Evolutionary conservation across 2,888 invertebrate species (phyloP), one percentile per base, ranked within the genome.

Genomic region (Sphecodes monilicornis): DNA sequence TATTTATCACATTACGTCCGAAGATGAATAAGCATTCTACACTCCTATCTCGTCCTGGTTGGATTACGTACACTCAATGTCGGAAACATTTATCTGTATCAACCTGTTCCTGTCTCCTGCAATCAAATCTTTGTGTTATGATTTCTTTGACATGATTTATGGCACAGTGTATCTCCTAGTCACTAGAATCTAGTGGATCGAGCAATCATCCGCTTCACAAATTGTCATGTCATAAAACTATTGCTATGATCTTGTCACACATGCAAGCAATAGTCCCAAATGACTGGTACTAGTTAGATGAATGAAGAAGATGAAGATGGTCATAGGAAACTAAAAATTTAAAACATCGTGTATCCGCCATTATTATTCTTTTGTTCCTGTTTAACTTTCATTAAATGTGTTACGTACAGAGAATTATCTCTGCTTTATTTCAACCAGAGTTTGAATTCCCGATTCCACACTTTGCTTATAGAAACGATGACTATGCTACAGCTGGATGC

Each of bases 11-110:
- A 50, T 50, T 22, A 50, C n/a, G 50, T 50, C 50, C 50, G 50
- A n/a, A 50, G 50, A 50, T 50, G 50, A 50, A 50, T 50, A 50
- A 50, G 50, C 50, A 50, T 50, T 50, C 50, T 50, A 50, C 50
- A 3, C 50, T n/a, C 22, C 50, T 50, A n/a, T 50, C 50, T n/a
- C n/a, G 50, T 50, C n/a, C 50, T 50, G 50, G 10, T 50, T 50
- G 22, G 50, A 50, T 50, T 50, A n/a, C 50, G n/a, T 50, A n/a
- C 50, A 10, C 22, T 50, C 50, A 50, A 50, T 50, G 50, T 50
- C 50, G n/a, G n/a, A 50, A 50, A 50, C 50, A 50, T 50, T 50
- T 50, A 50, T 50, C 50, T 50, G 50, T 50, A 50, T 50, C 50
- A 50, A 50, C 50, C 50, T 50, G 50, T 50, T 50, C 50, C 50